A percentile compares a stretch with the other conserved stretches of the same genome.
Evolutionary conservation across 2,888 invertebrate genomes (phyloP).

Genomic region (Conomelus anceps): DNA sequence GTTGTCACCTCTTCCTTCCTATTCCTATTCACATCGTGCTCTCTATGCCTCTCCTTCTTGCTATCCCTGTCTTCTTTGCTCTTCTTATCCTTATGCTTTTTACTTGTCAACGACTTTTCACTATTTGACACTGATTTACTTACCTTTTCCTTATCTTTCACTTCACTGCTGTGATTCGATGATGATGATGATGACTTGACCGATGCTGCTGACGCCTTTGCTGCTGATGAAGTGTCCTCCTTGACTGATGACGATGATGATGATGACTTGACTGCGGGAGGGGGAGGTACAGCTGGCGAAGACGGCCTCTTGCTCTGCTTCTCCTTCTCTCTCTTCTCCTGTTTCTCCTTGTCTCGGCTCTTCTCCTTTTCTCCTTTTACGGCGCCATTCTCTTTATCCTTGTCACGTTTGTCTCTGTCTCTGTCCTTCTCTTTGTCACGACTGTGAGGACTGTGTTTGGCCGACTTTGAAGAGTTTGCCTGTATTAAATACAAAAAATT

Average conservation of each 20-base stretch:
- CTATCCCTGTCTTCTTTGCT: conserved; percentile 46
- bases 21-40: conserved; percentile 35
- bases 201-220: conserved; percentile 31
- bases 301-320: conserved; percentile 24
- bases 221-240: too few species aligned
- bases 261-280: conserved; percentile 15
- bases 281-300: conserved; percentile 19
- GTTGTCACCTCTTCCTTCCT: not conserved
- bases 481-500: conserved; percentile 17
- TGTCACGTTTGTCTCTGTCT: conserved; percentile 46
- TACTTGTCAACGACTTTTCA: not conserved
- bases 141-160: conserved; percentile 43
- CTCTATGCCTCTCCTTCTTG: conserved; percentile 46
- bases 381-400: conserved; percentile 53
- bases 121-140: not conserved
- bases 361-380: conserved; percentile 52
- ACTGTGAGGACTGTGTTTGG: conserved; percentile 40
- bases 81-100: conserved; percentile 53
- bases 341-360: conserved; percentile 36
- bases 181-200: conserved; percentile 14
- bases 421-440: conserved; percentile 50
- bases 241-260: conserved; percentile 40
- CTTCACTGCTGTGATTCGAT: conserved; percentile 23
- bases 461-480: conserved; percentile 23
- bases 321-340: conserved; percentile 44